Conservation (phyloP, 1,140 invertebrate genomes). For the Macrobrachium rosenbergii region DNA sequence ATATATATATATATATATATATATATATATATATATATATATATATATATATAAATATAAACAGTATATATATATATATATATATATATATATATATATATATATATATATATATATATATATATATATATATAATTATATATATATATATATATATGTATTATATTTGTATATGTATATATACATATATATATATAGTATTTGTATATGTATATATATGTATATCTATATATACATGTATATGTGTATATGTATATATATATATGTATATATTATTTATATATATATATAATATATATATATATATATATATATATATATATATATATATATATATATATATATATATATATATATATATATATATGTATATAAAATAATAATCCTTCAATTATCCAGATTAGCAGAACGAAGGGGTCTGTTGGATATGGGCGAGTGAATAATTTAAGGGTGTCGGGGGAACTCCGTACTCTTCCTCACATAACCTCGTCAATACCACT, state of each 20-base stretch:
- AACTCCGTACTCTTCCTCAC: no score
- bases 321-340: constrained; percentile 11
- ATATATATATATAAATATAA: no score
- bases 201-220: neutral
- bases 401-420: no score
- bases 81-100: constrained; percentile 27
- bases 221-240: neutral
- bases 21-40: constrained; percentile 38
- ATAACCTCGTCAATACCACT: no score
- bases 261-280: no score
- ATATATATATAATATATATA: no score
- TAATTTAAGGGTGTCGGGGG: no score
- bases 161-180: neutral
- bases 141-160: constrained; percentile 35
- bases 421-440: no score
- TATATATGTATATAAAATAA: no score
- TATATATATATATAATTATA: constrained; percentile 39
- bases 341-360: neutral
- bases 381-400: no score
- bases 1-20: constrained; percentile 38
- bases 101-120: constrained; percentile 33
- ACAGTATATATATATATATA: no score
- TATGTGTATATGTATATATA: neutral
- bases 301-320: constrained; percentile 9
- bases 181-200: no score